Evolutionary conservation across 1,140 invertebrate genomes (phyloP).

Genomic region (Calliopsis andreniformis): DNA sequence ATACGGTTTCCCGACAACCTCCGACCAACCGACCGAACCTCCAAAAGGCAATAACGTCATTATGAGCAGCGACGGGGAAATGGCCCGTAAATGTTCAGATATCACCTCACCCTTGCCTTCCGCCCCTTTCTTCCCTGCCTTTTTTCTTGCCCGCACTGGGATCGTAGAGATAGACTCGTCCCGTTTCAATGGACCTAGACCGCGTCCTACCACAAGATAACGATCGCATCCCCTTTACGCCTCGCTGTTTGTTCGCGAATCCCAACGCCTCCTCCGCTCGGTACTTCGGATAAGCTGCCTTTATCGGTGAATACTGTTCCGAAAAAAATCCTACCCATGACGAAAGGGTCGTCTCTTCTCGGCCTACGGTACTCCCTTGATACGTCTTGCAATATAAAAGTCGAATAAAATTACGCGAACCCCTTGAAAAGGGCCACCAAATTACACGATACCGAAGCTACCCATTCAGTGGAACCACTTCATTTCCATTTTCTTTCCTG

Average conservation of each 20-base stretch:
- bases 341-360: not conserved
- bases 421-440: too few species aligned
- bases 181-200: constrained; percentile 50
- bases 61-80: constrained; percentile 57
- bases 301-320: not conserved
- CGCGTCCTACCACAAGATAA: constrained; percentile 46
- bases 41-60: constrained; percentile 62
- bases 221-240: constrained; percentile 36
- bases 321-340: constrained; percentile 3
- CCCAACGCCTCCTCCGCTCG: not conserved
- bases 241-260: constrained; percentile 17
- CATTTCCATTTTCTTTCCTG: too few species aligned
- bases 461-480: too few species aligned
- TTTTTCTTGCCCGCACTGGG: constrained; percentile 9
- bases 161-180: constrained; percentile 50
- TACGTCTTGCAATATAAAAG: too few species aligned
- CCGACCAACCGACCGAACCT: constrained; percentile 18
- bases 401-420: too few species aligned
- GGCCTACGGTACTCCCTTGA: too few species aligned
- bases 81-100: constrained; percentile 64
- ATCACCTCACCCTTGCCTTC: constrained; percentile 25
- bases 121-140: constrained; percentile 17
- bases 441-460: too few species aligned
- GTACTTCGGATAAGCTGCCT: not conserved
- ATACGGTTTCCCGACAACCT: constrained; percentile 32